phyloP scores from a whole-genome alignment of 2,888 invertebrate genomes.

The Diplolepis rosae region DNA sequence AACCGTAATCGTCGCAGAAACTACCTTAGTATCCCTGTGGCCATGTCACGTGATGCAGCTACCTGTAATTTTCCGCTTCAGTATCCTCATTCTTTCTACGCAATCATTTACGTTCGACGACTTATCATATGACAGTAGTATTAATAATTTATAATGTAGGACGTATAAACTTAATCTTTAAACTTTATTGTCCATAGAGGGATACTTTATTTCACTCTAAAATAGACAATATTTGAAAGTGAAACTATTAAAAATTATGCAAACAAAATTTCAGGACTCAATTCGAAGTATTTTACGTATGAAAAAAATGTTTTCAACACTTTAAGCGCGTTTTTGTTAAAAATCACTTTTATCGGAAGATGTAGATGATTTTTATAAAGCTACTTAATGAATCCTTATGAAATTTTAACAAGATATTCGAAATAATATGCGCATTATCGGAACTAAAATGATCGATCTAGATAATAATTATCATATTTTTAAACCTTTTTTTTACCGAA shows the following conservation, averaged over 20 bases:
- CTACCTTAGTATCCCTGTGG: constrained; percentile 41
- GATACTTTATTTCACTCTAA: neutral
- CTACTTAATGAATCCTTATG: too few relatives aligned
- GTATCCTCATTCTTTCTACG: constrained; percentile 30
- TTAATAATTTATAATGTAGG: constrained; percentile 3
- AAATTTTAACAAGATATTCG: too few relatives aligned
- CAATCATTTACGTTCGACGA: constrained; percentile 49
- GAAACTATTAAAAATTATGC: neutral
- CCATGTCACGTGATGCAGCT: constrained; percentile 33
- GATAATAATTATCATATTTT: too few relatives aligned
- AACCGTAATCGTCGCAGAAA: constrained; percentile 59
- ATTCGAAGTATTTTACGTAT: too few relatives aligned
- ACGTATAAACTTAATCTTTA: neutral
- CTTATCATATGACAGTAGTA: constrained; percentile 38
- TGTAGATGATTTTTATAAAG: too few relatives aligned
- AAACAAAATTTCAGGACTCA: too few relatives aligned
- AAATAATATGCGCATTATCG: too few relatives aligned
- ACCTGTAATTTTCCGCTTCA: constrained; percentile 51
- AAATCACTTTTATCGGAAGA: too few relatives aligned
- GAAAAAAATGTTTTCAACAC: too few relatives aligned
- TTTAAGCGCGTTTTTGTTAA: too few relatives aligned
- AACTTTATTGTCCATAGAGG: neutral
- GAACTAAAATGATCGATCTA: too few relatives aligned
- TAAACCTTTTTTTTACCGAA: too few relatives aligned
- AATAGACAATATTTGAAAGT: neutral